phyloP scores from a whole-genome alignment of 1,140 invertebrate genomes.

The Pseudachorutes palmiensis region DNA sequence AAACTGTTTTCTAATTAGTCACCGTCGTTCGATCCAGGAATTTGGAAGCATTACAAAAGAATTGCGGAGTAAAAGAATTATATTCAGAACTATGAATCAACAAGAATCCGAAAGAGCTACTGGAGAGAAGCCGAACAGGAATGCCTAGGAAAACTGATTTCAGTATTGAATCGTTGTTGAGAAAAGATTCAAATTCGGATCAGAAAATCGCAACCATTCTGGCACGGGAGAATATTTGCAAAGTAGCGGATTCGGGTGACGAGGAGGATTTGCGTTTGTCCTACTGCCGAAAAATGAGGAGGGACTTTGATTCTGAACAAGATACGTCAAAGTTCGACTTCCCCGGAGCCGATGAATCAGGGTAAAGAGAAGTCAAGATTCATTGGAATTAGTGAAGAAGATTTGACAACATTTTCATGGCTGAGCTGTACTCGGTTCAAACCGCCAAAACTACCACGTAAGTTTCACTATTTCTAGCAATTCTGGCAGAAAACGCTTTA shows the following conservation, averaged over 20 bases:
- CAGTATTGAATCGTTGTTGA: conserved; percentile 27
- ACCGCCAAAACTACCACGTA: conserved; percentile 62
- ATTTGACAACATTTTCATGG: conserved; percentile 46
- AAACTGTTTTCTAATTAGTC: neutral
- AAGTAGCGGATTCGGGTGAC: neutral
- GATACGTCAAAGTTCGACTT: neutral
- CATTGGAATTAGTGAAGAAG: neutral
- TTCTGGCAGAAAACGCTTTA: neutral
- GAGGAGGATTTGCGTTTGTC: neutral
- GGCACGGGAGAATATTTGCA: neutral
- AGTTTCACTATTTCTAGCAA: conserved; percentile 41
- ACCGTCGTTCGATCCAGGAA: neutral
- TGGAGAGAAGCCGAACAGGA: neutral
- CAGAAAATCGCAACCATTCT: neutral
- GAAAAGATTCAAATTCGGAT: conserved; percentile 15
- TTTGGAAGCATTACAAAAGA: neutral
- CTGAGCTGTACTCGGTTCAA: conserved; percentile 64
- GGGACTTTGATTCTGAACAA: neutral
- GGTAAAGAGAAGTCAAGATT: neutral
- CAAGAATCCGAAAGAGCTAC: no score
- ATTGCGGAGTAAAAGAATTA: neutral
- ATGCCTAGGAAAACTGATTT: conserved; percentile 20
- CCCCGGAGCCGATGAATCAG: neutral
- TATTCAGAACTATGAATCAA: neutral
- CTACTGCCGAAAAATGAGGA: neutral